Conservation (phyloP, 2,113 vertebrate species). For the Pagrus major region DNA sequence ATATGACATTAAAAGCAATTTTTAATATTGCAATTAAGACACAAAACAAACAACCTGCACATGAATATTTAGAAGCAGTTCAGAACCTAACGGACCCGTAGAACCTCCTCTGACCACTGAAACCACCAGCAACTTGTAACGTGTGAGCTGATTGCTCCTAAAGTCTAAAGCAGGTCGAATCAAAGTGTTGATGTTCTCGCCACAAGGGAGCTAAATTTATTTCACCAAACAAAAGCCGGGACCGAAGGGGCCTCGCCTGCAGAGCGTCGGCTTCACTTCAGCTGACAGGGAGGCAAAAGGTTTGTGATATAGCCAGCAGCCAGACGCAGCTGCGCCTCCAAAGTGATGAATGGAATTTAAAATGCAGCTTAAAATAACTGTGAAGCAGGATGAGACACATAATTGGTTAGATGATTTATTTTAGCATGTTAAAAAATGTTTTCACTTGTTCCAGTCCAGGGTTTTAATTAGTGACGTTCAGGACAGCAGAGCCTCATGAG, state of each 20-base stretch:
- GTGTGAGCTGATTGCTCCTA: neutral
- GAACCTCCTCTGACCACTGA: too few relatives aligned
- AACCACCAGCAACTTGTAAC: too few relatives aligned
- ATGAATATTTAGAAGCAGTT: too few relatives aligned
- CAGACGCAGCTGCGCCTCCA: constrained; percentile 12
- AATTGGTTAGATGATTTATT: constrained; percentile 23
- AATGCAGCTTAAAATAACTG: constrained; percentile 32
- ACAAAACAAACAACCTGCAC: too few relatives aligned
- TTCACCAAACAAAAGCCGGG: neutral
- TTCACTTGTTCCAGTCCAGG: constrained; percentile 4
- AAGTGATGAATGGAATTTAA: constrained; percentile 31
- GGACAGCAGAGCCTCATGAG: constrained; percentile 31
- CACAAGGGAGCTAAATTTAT: constrained; percentile 32
- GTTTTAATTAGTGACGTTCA: constrained; percentile 41
- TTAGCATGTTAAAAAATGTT: constrained; percentile 14
- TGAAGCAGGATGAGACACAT: constrained; percentile 1
- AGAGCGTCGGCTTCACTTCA: constrained; percentile 49
- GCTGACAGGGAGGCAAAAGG: constrained; percentile 58
- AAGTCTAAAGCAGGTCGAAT: constrained; percentile 38
- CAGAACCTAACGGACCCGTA: too few relatives aligned
- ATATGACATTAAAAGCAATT: too few relatives aligned
- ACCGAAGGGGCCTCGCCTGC: constrained; percentile 33
- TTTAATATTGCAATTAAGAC: too few relatives aligned
- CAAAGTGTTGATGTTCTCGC: constrained; percentile 15
- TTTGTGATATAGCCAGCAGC: constrained; percentile 52